Percentiles rank a stretch among this genome's conserved stretches.
phyloP scores from a whole-genome alignment of 2,797 vertebrate species.

The Pangasius mekongensis region DNA sequence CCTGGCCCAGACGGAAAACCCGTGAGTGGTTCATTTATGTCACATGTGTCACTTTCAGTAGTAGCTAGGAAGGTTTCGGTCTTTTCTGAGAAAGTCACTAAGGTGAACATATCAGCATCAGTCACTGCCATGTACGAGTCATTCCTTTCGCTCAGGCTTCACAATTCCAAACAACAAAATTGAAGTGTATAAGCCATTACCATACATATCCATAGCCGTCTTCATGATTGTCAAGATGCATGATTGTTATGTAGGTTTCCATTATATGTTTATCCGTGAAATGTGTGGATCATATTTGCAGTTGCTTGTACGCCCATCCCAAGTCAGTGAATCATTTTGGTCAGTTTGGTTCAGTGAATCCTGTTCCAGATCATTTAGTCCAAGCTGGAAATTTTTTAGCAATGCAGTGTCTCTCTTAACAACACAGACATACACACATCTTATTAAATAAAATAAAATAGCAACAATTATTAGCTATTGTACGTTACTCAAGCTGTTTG shows the following conservation, averaged over 20 bases:
- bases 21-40: constrained; percentile 61
- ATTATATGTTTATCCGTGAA: not conserved
- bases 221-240: not conserved
- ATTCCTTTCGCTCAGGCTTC: not conserved
- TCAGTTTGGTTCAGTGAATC: not conserved
- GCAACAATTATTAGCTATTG: not conserved
- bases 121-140: not conserved
- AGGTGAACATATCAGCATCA: not conserved
- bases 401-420: not conserved
- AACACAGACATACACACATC: not conserved
- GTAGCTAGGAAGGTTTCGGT: not conserved
- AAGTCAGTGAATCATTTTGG: not conserved
- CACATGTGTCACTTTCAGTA: not conserved
- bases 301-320: not conserved
- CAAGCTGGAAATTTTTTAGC: not conserved
- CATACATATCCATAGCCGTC: not conserved
- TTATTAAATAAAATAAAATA: not conserved
- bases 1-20: constrained; percentile 71
- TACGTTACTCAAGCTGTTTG: not conserved
- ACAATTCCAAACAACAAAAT: not conserved
- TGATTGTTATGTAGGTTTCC: not conserved
- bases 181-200: not conserved
- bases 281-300: not conserved
- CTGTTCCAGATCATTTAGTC: not conserved
- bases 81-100: not conserved